Conservation (phyloP, 2,797 vertebrate species). For the Chiroxiphia lanceolata region DNA sequence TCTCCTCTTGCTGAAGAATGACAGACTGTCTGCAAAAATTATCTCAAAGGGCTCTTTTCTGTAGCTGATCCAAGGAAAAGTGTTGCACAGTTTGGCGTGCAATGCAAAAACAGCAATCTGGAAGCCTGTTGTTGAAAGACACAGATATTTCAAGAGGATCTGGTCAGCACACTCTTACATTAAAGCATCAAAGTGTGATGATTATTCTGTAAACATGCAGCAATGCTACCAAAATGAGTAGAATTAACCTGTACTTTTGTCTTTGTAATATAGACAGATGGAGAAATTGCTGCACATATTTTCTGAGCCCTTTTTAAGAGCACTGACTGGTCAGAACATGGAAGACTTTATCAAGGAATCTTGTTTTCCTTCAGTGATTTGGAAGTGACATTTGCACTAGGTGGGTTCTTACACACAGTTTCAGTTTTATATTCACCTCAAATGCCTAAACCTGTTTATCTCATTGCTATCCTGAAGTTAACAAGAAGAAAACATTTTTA, state of each 20-base stretch:
- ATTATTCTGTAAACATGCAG: not conserved
- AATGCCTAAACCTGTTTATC: not conserved
- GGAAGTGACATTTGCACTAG: not conserved
- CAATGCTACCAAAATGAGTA: not conserved
- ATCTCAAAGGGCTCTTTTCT: not conserved
- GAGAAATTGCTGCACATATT: not conserved
- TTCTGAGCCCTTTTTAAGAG: not conserved
- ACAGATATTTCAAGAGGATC: not conserved
- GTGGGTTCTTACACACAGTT: not conserved
- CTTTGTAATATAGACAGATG: not conserved
- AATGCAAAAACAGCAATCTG: not conserved
- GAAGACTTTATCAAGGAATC: not conserved
- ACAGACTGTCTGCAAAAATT: not conserved
- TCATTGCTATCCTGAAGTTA: not conserved
- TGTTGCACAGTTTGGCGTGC: not conserved
- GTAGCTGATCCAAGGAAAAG: not conserved
- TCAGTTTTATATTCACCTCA: not conserved
- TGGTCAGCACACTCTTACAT: not conserved
- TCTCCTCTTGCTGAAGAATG: not conserved
- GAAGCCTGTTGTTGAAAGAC: not conserved
- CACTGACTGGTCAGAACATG: not conserved
- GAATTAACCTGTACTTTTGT: not conserved
- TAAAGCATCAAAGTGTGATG: not conserved
- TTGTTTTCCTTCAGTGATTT: not conserved
- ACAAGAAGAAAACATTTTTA: not conserved